Evolutionary conservation across 2,888 invertebrate genomes (phyloP).

Genomic region (Trilocha varians): DNA sequence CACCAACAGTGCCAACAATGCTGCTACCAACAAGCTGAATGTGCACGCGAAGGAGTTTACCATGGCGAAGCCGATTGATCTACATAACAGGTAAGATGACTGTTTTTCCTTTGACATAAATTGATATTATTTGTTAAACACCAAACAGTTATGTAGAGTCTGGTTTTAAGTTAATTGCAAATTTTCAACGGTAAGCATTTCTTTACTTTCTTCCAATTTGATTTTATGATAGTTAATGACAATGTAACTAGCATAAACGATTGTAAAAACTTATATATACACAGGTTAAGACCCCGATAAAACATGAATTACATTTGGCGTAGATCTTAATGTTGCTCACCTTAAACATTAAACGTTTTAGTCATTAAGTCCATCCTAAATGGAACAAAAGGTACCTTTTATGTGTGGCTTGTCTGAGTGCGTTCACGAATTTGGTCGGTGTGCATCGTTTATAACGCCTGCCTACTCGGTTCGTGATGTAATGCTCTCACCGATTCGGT

Average conservation of each 20-base stretch:
- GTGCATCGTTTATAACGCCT: conserved; percentile 6
- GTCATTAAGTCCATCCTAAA: neutral
- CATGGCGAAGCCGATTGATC: conserved; percentile 78
- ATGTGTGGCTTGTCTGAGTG: neutral
- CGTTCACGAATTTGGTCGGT: neutral
- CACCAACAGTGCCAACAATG: conserved; percentile 27
- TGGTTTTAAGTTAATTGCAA: too few relatives aligned
- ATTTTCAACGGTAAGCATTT: too few relatives aligned
- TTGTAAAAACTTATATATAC: too few relatives aligned
- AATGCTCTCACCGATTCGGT: conserved; percentile 12
- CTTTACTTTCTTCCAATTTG: too few relatives aligned
- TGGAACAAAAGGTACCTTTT: neutral
- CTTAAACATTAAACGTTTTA: neutral
- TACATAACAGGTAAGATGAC: conserved; percentile 58
- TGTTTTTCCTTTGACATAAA: neutral
- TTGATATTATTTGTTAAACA: neutral
- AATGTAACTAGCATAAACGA: too few relatives aligned
- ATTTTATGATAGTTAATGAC: too few relatives aligned
- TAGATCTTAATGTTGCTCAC: neutral
- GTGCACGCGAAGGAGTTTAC: conserved; percentile 93
- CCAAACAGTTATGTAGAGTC: too few relatives aligned
- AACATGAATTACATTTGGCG: too few relatives aligned
- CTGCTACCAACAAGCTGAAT: conserved; percentile 78
- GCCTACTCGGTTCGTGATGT: conserved; percentile 9
- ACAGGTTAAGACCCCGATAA: too few relatives aligned